Evolutionary conservation across 2,888 invertebrate genomes (phyloP).

Genomic region (Salpingus planirostris): DNA sequence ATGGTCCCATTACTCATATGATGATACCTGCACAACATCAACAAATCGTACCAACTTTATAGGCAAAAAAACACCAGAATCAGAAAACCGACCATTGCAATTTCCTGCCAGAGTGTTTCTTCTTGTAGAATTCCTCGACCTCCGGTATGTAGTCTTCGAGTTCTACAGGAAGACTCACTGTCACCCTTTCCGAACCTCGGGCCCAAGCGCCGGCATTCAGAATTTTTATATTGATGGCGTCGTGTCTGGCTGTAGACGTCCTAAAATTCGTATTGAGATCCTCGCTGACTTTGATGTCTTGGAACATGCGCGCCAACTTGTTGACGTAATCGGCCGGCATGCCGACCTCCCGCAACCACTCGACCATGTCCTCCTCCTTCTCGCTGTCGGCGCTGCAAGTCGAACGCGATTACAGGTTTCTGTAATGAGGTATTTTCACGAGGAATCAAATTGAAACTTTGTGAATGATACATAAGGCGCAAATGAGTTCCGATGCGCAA

Average conservation of each 20-base stretch:
- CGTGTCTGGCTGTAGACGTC: slow-evolving; percentile 67
- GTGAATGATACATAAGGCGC: too few relatives aligned
- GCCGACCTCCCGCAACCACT: slow-evolving; percentile 94
- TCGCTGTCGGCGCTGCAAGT: slow-evolving; percentile 88
- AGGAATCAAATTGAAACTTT: not conserved
- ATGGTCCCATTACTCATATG: slow-evolving; percentile 99
- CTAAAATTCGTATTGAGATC: slow-evolving; percentile 82
- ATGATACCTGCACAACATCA: slow-evolving; percentile 59
- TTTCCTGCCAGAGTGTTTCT: slow-evolving; percentile 95
- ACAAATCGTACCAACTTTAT: too few relatives aligned
- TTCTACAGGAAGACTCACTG: slow-evolving; percentile 93
- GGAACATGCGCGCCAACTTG: slow-evolving; percentile 95
- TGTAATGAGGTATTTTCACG: too few relatives aligned
- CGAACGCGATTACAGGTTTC: too few relatives aligned
- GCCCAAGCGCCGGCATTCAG: slow-evolving; percentile 99
- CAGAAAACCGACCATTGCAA: slow-evolving; percentile 72
- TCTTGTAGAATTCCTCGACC: slow-evolving; percentile 97
- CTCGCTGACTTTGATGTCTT: slow-evolving; percentile 96
- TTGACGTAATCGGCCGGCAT: slow-evolving; percentile 99
- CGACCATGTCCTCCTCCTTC: slow-evolving; percentile 99
- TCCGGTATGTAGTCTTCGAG: slow-evolving; percentile 98
- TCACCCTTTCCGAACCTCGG: slow-evolving; percentile 85
- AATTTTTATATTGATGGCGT: slow-evolving; percentile 96
- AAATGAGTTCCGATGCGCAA: too few relatives aligned
- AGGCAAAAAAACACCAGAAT: too few relatives aligned